Evolutionary conservation across 2,888 invertebrate genomes (phyloP).

Genomic region (Pseudococcus longispinus): DNA sequence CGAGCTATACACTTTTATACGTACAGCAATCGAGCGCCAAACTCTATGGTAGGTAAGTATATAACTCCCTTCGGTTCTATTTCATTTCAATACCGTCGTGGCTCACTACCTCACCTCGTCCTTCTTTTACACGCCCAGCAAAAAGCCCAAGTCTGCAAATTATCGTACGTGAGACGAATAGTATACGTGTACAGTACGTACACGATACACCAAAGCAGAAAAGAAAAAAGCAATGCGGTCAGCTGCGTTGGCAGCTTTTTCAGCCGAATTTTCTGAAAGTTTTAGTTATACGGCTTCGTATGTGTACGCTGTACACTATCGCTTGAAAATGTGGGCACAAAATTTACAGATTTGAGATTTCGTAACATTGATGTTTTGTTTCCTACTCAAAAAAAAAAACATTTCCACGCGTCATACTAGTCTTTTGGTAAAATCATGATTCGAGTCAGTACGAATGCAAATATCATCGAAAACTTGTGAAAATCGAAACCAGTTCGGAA

Average conservation of each 20-base stretch:
- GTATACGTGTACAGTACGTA: background rate
- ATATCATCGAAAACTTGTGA: no score
- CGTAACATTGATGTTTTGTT: no score
- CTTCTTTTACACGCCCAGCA: background rate
- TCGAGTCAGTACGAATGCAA: no score
- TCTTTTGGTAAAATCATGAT: no score
- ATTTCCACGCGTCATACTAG: no score
- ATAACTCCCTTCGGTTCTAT: background rate
- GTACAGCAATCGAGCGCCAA: background rate
- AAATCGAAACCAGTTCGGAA: no score
- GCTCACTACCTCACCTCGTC: background rate
- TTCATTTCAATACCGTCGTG: background rate
- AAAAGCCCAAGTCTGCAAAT: constrained; percentile 29
- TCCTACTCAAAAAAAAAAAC: no score
- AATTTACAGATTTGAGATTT: no score
- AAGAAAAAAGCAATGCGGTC: background rate
- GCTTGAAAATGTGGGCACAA: no score
- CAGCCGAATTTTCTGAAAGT: background rate
- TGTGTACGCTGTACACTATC: no score
- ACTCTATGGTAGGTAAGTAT: background rate
- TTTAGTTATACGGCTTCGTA: no score
- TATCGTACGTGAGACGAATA: constrained; percentile 27
- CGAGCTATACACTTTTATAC: background rate
- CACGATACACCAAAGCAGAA: background rate
- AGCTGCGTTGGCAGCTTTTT: background rate